These are phyloP conservation scores for Aphodius granarius DNA, from an alignment of 2,888 invertebrate genomes.

Conservation along the genomic window DNA sequence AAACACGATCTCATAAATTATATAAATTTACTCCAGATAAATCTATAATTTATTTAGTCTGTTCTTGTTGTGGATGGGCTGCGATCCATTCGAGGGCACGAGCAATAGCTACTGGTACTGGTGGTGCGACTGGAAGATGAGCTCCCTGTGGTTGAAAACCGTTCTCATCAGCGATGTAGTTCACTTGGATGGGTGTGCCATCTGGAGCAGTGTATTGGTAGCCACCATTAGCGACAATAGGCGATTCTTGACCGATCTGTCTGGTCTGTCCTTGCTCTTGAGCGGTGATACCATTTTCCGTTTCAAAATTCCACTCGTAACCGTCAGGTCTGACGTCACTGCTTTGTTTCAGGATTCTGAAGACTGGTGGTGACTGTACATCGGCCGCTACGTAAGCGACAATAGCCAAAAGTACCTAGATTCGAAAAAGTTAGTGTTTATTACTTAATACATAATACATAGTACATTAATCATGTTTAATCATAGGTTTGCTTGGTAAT, in stretches of 20 bases:
- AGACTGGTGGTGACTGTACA: neutral
- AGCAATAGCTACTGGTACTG: constrained; percentile 68
- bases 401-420: neutral
- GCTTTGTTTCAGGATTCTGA: neutral
- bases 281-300: constrained; percentile 39
- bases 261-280: constrained; percentile 59
- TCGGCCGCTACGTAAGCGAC: neutral
- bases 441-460: too few relatives aligned
- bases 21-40: neutral
- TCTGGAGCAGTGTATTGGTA: constrained; percentile 63
- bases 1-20: neutral
- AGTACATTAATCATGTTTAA: too few relatives aligned
- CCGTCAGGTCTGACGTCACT: neutral
- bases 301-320: constrained; percentile 16
- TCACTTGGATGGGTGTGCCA: constrained; percentile 59
- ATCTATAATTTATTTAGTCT: neutral
- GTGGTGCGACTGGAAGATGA: constrained; percentile 59
- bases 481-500: neutral
- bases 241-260: constrained; percentile 53
- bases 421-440: too few relatives aligned
- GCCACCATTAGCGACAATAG: constrained; percentile 56
- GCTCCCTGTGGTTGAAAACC: constrained; percentile 66
- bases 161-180: constrained; percentile 68
- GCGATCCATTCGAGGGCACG: constrained; percentile 68
- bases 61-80: constrained; percentile 56